Conservation (phyloP, 2,888 invertebrate genomes). For the Campoletis raptor region DNA sequence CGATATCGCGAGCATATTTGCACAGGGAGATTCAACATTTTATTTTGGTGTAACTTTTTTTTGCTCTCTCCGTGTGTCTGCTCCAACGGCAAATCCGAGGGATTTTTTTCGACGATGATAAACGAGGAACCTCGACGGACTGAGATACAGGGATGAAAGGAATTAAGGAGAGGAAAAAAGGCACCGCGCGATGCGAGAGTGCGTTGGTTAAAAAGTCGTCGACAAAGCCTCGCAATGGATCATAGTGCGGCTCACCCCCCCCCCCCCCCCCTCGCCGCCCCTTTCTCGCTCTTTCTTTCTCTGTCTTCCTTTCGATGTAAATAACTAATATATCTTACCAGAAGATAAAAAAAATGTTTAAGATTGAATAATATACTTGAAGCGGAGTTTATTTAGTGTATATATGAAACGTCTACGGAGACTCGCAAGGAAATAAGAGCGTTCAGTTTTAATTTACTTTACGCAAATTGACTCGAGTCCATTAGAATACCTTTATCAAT, state of each 20-base stretch:
- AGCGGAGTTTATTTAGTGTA: constrained; percentile 8
- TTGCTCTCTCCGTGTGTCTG: constrained; percentile 7
- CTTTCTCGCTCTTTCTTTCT: constrained; percentile 7
- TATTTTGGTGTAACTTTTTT: constrained; percentile 6
- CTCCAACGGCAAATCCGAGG: constrained; percentile 16
- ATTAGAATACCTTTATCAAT: background rate
- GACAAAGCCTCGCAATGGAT: constrained; percentile 57
- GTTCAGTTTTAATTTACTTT: background rate
- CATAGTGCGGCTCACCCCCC: constrained; percentile 19
- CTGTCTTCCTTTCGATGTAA: constrained; percentile 40
- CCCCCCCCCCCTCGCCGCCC: constrained; percentile 1
- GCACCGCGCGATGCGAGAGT: constrained; percentile 22
- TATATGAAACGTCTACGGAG: constrained; percentile 4
- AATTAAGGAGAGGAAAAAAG: constrained; percentile 33
- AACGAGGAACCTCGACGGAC: constrained; percentile 52
- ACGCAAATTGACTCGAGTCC: background rate
- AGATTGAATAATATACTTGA: constrained; percentile 39
- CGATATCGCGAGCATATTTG: constrained; percentile 54
- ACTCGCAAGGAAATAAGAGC: background rate
- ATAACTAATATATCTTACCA: constrained; percentile 58
- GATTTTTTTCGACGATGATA: constrained; percentile 53
- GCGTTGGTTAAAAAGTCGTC: constrained; percentile 59
- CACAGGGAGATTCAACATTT: constrained; percentile 46
- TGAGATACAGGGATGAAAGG: constrained; percentile 32
- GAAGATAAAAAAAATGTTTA: constrained; percentile 21